Conservation (phyloP, 1,140 invertebrate species). For the Lepidurus arcticus region DNA sequence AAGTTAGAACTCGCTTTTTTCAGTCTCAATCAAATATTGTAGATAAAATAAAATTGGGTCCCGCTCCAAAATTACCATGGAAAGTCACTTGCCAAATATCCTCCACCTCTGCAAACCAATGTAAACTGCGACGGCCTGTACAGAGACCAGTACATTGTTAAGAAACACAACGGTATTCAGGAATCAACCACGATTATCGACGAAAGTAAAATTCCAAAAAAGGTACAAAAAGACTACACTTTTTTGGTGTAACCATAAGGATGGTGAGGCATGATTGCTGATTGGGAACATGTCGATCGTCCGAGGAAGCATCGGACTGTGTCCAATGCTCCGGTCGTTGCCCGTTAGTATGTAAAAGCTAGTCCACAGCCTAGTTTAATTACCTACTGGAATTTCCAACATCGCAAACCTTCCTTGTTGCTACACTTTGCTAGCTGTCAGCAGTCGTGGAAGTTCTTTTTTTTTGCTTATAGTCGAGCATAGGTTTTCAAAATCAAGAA, state of each 20-base stretch:
- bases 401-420: no score
- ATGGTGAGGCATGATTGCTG: background rate
- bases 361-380: background rate
- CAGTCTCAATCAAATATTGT: no score
- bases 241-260: background rate
- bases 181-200: background rate
- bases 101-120: conserved; percentile 14
- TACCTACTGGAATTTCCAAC: no score
- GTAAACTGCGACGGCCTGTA: conserved; percentile 6
- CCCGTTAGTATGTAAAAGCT: background rate
- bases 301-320: background rate
- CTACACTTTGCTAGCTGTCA: no score
- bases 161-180: background rate
- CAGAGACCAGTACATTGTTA: background rate
- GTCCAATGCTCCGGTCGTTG: background rate
- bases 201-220: background rate
- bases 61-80: background rate
- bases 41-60: background rate
- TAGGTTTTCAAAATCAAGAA: no score
- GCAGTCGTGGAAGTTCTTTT: no score
- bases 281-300: conserved; percentile 3
- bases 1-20: no score
- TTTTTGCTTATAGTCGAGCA: no score
- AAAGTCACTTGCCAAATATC: background rate
- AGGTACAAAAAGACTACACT: background rate